A percentile compares a stretch with the other conserved stretches of the same genome.
Evolutionary conservation across 2,113 vertebrate genomes (phyloP).

Genomic region (Platysternon megacephalum): DNA sequence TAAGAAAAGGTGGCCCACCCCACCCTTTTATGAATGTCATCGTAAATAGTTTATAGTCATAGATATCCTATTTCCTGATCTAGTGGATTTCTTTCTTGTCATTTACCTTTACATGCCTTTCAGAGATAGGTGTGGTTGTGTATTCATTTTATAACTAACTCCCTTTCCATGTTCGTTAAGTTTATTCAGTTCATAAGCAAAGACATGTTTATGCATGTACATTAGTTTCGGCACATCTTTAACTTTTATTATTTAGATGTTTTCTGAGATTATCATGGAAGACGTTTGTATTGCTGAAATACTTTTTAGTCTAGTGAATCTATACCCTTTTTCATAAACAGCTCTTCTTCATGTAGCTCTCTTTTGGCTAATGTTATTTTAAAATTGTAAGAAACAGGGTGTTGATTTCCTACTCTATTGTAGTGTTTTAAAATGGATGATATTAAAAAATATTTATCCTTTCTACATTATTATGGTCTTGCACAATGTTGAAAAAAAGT

Average conservation of each 20-base stretch:
- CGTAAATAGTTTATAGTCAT: conserved; percentile 42
- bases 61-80: conserved; percentile 54
- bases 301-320: conserved; percentile 24
- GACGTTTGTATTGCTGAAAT: conserved; percentile 20
- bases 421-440: background rate
- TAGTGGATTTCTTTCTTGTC: conserved; percentile 45
- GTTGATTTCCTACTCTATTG: conserved; percentile 10
- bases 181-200: conserved; percentile 47
- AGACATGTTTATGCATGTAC: background rate
- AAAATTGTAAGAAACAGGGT: background rate
- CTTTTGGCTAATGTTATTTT: background rate
- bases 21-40: conserved; percentile 37
- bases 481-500: background rate
- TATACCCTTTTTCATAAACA: conserved; percentile 18
- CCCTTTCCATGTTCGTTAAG: conserved; percentile 37
- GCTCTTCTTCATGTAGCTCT: conserved; percentile 31
- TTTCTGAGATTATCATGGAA: conserved; percentile 51
- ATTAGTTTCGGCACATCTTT: conserved; percentile 38
- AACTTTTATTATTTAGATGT: conserved; percentile 28
- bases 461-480: background rate
- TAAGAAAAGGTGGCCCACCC: conserved; percentile 54
- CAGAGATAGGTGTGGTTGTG: conserved; percentile 46
- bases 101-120: conserved; percentile 48
- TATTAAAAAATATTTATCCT: background rate
- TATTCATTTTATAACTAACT: conserved; percentile 56